phyloP scores from a whole-genome alignment of 1,140 invertebrate genomes.

The Araneus ventricosus region DNA sequence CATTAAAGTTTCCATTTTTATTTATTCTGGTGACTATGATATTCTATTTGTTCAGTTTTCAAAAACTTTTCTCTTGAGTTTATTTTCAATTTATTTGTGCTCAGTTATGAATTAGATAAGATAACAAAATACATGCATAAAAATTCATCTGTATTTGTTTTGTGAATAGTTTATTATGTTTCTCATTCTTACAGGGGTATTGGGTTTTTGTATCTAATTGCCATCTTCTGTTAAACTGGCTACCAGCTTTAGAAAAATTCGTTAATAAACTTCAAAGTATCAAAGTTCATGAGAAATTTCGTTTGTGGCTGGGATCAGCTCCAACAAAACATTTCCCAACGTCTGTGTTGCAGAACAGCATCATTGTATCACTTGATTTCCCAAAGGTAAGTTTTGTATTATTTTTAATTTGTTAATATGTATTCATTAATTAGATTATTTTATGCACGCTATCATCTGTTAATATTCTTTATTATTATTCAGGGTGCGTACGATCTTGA shows the following conservation, averaged over 20 bases:
- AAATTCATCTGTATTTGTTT: not conserved
- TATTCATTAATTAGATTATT: no score
- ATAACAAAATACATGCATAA: not conserved
- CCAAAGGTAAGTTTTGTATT: constrained; percentile 56
- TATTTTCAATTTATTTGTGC: not conserved
- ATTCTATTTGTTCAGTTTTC: not conserved
- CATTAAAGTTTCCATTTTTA: not conserved
- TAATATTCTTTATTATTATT: no score
- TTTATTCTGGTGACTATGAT: not conserved
- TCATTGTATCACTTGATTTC: constrained; percentile 60
- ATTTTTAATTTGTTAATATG: not conserved
- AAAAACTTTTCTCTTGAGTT: not conserved
- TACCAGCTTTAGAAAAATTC: constrained; percentile 65
- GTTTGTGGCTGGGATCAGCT: constrained; percentile 33
- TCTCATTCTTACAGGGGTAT: constrained; percentile 23
- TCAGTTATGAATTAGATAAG: not conserved
- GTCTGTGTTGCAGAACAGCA: constrained; percentile 63
- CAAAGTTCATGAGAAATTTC: constrained; percentile 69
- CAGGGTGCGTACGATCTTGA: no score
- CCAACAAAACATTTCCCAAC: constrained; percentile 32
- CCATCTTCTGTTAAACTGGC: constrained; percentile 31
- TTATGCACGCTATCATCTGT: no score
- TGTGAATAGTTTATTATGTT: not conserved
- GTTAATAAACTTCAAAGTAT: not conserved
- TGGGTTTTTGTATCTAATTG: constrained; percentile 60